Percentiles rank a stretch among this genome's conserved stretches.
phyloP scores from a whole-genome alignment of 1,140 invertebrate species.

The Drosophila parabipectinata region DNA sequence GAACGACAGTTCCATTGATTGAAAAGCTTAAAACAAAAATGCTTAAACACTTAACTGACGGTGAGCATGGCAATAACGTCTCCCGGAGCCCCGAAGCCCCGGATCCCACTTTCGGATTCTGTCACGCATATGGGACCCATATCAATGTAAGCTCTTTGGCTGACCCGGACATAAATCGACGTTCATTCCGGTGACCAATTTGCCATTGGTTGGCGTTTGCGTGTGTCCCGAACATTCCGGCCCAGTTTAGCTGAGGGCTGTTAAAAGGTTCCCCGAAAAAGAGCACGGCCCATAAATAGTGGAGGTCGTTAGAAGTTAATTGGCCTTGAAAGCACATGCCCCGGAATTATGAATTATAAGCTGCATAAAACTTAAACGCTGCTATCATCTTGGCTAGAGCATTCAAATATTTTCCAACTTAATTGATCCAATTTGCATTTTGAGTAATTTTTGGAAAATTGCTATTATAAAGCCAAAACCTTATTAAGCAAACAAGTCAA shows the following conservation, averaged over 20 bases:
- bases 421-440: conserved; percentile 50
- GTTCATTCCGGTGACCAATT: conserved; percentile 42
- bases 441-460: conserved; percentile 24
- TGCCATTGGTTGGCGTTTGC: conserved; percentile 24
- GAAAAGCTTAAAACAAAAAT: conserved; percentile 47
- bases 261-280: conserved; percentile 36
- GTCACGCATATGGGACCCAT: conserved; percentile 35
- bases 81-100: not conserved
- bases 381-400: conserved; percentile 23
- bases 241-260: not conserved
- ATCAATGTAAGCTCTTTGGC: conserved; percentile 38
- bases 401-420: conserved; percentile 36
- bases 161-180: conserved; percentile 44
- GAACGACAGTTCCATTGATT: conserved; percentile 40
- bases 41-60: conserved; percentile 61
- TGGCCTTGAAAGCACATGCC: conserved; percentile 49
- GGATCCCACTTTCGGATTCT: conserved; percentile 6
- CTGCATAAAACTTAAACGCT: conserved; percentile 40
- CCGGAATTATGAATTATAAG: conserved; percentile 33
- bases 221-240: conserved; percentile 28
- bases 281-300: conserved; percentile 44
- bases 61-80: conserved; percentile 67
- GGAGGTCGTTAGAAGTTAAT: conserved; percentile 45
- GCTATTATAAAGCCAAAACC: conserved; percentile 20
- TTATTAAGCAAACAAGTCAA: conserved; percentile 16